Conservation (phyloP, 2,888 invertebrate genomes). For the Lasioglossum zephyrum region DNA sequence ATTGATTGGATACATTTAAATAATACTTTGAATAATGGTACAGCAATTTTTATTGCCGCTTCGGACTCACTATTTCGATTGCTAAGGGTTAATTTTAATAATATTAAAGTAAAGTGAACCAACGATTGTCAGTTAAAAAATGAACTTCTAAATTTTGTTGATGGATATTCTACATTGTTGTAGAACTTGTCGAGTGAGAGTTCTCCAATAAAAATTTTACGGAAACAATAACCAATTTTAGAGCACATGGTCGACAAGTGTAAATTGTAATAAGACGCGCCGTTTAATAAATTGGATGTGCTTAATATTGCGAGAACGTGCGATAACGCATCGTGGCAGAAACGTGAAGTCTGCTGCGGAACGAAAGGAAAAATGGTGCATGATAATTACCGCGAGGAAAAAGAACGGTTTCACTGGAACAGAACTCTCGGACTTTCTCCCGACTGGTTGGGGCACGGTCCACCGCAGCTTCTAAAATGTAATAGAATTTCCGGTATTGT, state of each 20-base stretch:
- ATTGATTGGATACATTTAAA: no score
- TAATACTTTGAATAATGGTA: no score
- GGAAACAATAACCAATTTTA: background rate
- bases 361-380: conserved; percentile 29
- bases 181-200: background rate
- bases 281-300: background rate
- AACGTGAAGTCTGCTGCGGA: background rate
- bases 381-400: conserved; percentile 33
- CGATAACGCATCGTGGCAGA: background rate
- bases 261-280: background rate
- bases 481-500: conserved; percentile 50
- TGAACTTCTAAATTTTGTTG: no score
- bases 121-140: no score
- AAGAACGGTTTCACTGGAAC: conserved; percentile 51
- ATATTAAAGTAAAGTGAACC: no score
- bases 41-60: no score
- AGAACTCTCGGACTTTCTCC: conserved; percentile 52
- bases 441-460: conserved; percentile 12
- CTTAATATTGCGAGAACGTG: background rate
- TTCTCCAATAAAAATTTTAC: background rate
- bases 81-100: no score
- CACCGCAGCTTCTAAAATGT: conserved; percentile 36
- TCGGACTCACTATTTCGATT: no score
- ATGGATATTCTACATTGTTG: background rate
- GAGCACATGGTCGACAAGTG: background rate